Conservation (phyloP, 2,888 invertebrate genomes). For the Lepidochrysops patricia region DNA sequence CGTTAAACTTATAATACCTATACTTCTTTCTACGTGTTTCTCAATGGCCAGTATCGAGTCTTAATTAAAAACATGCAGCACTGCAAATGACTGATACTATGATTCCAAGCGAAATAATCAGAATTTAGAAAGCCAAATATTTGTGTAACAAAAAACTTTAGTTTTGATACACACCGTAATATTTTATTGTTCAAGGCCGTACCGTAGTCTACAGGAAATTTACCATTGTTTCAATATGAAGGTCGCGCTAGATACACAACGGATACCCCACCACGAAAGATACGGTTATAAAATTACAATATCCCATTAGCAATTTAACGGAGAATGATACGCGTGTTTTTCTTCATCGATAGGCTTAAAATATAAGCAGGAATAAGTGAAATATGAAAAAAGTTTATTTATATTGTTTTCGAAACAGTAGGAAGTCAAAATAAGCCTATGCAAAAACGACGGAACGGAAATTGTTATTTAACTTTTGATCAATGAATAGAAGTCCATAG, state of each 20-base stretch:
- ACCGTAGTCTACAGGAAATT: background rate
- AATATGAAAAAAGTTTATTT: background rate
- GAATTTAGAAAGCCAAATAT: background rate
- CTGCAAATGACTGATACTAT: background rate
- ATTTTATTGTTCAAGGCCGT: background rate
- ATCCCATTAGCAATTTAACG: background rate
- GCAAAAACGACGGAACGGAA: too few relatives aligned
- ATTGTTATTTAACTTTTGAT: background rate
- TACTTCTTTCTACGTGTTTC: background rate
- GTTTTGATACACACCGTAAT: background rate
- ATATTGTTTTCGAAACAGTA: background rate
- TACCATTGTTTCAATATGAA: slow-evolving; percentile 5
- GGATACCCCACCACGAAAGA: slow-evolving; percentile 3
- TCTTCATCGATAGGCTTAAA: background rate
- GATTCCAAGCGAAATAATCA: background rate
- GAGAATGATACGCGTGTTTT: background rate
- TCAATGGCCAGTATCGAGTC: background rate
- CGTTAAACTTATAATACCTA: background rate
- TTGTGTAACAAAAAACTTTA: background rate
- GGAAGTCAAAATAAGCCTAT: background rate
- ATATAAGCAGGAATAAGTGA: background rate
- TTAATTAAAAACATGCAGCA: background rate
- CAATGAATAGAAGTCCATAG: background rate
- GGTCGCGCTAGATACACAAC: background rate
- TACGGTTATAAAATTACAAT: slow-evolving; percentile 8